Evolutionary conservation across 2,113 vertebrate species (phyloP).

Genomic region (Mormyrus lacerda): DNA sequence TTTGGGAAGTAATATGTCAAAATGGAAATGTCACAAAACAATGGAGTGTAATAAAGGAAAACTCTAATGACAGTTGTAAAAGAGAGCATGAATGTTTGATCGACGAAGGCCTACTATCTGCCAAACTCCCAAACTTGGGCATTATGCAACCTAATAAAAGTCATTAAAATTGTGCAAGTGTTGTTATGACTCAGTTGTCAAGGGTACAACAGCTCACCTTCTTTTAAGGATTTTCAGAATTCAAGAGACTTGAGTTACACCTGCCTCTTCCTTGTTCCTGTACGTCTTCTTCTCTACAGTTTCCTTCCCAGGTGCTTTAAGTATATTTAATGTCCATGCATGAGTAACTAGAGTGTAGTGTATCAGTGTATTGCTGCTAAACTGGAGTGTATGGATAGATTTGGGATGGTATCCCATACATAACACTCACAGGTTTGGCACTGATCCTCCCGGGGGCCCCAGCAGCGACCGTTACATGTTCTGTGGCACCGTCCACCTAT

Average conservation of each 20-base stretch:
- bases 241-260: not conserved
- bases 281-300: not conserved
- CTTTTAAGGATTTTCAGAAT: not conserved
- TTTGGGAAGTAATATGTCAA: not conserved
- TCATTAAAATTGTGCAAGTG: not conserved
- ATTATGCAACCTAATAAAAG: not conserved
- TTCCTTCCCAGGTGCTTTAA: not conserved
- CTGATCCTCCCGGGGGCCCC: conserved; percentile 85
- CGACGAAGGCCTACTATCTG: not conserved
- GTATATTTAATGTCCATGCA: not conserved
- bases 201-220: not conserved
- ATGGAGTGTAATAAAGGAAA: not conserved
- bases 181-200: not conserved
- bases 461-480: conserved; percentile 88
- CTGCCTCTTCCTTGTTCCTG: not conserved
- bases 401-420: not conserved
- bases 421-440: conserved; percentile 89
- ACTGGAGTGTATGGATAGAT: not conserved
- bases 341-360: not conserved
- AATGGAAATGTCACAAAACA: not conserved
- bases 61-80: not conserved
- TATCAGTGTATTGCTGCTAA: not conserved
- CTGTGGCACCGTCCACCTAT: conserved; percentile 89
- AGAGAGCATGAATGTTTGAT: not conserved
- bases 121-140: not conserved